phyloP scores from a whole-genome alignment of 2,888 invertebrate genomes.

The Caenorhabditis becei region DNA sequence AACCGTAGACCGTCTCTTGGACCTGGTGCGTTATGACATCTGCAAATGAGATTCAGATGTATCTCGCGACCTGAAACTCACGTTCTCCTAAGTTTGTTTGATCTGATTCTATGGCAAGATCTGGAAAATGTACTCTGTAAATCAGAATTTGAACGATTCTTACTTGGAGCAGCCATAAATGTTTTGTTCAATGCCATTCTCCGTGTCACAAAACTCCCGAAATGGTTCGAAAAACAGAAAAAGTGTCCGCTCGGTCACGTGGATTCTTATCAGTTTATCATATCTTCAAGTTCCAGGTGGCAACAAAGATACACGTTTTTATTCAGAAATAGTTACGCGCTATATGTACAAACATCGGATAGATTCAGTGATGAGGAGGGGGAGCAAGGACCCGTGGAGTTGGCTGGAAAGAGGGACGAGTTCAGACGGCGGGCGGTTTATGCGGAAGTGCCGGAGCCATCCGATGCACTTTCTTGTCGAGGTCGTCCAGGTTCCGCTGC shows the following conservation, averaged over 20 bases:
- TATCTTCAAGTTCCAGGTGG: too few relatives aligned
- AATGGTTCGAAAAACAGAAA: constrained; percentile 1
- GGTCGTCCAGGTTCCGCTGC: constrained; percentile 42
- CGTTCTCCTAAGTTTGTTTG: constrained; percentile 27
- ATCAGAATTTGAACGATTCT: too few relatives aligned
- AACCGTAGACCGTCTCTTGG: constrained; percentile 20
- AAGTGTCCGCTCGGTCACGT: too few relatives aligned
- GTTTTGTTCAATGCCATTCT: background rate
- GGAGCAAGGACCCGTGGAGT: constrained; percentile 24
- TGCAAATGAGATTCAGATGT: constrained; percentile 1
- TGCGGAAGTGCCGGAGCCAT: constrained; percentile 55
- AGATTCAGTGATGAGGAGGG: constrained; percentile 2
- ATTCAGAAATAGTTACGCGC: constrained; percentile 6
- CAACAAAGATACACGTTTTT: constrained; percentile 27
- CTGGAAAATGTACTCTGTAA: background rate
- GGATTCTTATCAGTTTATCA: too few relatives aligned
- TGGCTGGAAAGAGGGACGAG: background rate
- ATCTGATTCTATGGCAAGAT: background rate
- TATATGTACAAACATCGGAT: constrained; percentile 44
- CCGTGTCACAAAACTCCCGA: background rate
- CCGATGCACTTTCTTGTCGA: constrained; percentile 36
- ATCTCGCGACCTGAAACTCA: constrained; percentile 1
- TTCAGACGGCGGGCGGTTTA: constrained; percentile 35
- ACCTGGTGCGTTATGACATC: constrained; percentile 48
- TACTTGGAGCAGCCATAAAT: background rate